phyloP scores from a whole-genome alignment of 2,888 invertebrate genomes.

The Shargacucullia verbasci region DNA sequence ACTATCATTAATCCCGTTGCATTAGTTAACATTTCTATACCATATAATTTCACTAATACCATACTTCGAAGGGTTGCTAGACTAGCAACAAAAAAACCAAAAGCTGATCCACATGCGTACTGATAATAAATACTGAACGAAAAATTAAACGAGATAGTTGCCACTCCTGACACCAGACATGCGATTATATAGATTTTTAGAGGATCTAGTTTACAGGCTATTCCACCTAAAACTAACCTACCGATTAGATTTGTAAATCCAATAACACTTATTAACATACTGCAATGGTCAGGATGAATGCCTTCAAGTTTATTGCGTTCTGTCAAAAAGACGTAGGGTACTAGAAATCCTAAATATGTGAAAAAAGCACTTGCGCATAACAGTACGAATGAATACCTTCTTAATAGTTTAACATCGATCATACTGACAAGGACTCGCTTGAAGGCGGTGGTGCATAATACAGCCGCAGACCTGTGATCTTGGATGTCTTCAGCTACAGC shows the following conservation, averaged over 20 bases:
- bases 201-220: slow-evolving; percentile 72
- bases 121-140: slow-evolving; percentile 72
- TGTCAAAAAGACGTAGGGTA: slow-evolving; percentile 77
- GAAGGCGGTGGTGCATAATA: slow-evolving; percentile 76
- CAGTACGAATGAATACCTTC: slow-evolving; percentile 69
- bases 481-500: slow-evolving; percentile 73
- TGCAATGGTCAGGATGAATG: slow-evolving; percentile 65
- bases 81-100: slow-evolving; percentile 72
- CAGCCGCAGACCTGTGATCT: slow-evolving; percentile 72
- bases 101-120: slow-evolving; percentile 70
- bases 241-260: slow-evolving; percentile 73
- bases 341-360: slow-evolving; percentile 71
- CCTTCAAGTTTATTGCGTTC: slow-evolving; percentile 70
- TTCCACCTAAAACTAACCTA: slow-evolving; percentile 67
- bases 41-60: slow-evolving; percentile 74
- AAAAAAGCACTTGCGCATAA: slow-evolving; percentile 69
- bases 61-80: slow-evolving; percentile 71
- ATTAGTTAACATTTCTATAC: slow-evolving; percentile 79
- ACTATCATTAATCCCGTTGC: slow-evolving; percentile 77
- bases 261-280: slow-evolving; percentile 73
- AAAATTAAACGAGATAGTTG: slow-evolving; percentile 69
- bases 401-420: slow-evolving; percentile 76
- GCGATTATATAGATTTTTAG: slow-evolving; percentile 60
- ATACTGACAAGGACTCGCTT: slow-evolving; percentile 79
- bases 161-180: slow-evolving; percentile 64